A percentile compares a stretch with the other conserved stretches of the same genome.
phyloP scores from a whole-genome alignment of 2,888 invertebrate genomes.

The Agrochola lota region DNA sequence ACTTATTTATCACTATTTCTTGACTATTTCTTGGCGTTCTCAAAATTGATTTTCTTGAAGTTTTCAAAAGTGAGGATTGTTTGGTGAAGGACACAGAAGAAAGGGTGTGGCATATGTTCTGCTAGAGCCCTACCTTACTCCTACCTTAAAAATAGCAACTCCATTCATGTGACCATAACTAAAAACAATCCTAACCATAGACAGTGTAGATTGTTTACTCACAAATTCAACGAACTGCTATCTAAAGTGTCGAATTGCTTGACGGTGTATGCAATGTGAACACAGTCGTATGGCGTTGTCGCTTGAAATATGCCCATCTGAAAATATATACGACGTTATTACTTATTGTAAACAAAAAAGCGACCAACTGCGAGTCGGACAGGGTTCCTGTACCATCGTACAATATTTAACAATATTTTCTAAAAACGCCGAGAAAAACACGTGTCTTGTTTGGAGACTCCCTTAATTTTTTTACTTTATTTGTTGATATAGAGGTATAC shows the following conservation, averaged over 20 bases:
- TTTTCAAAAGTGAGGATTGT: too few species aligned
- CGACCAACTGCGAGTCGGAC: not conserved
- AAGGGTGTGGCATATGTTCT: not conserved
- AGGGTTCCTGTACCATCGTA: not conserved
- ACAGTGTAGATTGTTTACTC: constrained; percentile 66
- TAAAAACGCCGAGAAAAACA: too few species aligned
- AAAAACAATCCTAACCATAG: constrained; percentile 2
- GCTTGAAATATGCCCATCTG: constrained; percentile 86
- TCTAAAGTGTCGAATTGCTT: constrained; percentile 80
- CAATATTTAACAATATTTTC: not conserved
- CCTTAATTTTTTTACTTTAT: too few species aligned
- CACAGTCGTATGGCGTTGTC: constrained; percentile 71
- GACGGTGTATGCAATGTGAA: constrained; percentile 81
- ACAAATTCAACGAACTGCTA: constrained; percentile 72
- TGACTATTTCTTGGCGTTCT: too few species aligned
- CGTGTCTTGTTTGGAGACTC: too few species aligned
- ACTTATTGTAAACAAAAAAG: not conserved
- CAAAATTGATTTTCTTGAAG: too few species aligned
- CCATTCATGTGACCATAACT: not conserved
- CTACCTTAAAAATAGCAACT: not conserved
- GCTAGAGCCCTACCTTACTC: not conserved
- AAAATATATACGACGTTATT: constrained; percentile 34
- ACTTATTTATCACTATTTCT: too few species aligned
- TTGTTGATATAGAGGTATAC: too few species aligned
- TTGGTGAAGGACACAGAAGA: not conserved